Evolutionary conservation across 2,113 vertebrate genomes (phyloP), one percentile per base, ranked within the genome.

Genomic region (Otis tarda): DNA sequence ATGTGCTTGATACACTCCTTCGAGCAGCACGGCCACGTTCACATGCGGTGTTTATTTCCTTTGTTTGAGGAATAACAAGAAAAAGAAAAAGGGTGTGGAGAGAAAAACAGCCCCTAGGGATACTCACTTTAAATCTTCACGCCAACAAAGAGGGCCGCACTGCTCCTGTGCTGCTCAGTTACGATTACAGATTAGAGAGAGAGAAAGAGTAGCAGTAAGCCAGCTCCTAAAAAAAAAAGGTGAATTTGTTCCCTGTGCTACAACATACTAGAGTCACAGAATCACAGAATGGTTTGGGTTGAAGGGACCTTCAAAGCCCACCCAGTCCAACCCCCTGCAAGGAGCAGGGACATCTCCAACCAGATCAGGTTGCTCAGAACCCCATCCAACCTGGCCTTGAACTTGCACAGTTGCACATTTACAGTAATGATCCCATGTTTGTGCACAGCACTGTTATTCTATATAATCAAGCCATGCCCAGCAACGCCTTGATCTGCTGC

Each of bases 41-140:
- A 63, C 68, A 3, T 9, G 0, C 57, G 63, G 49, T 59, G 41
- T 80, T 85, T 94, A 43, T 83, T 88, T 90, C 60, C 67, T 86
- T 93, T 95, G 59, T 86, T 61, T 76, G 70, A 86, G 45, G 70
- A 92, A 53, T 30, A 53, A 73, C 83, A 80, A 94, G 60, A 77
- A 73, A 77, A 35, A 69, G 56, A 64, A 76, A 76, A 76, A 52
- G 67, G 39, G 63, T 45, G 70, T 43, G 39, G 53, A 79, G 49
- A 37, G 47, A 43, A 78, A 56, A n/a, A 43, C 39, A 71, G 49
- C 53, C 85, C 67, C 71, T 14, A 18, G 61, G 56, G 92, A 76
- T 49, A 53, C 50, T 82, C 4, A 0, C 28, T 76, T 56, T 82
- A 56, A 85, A 89, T 73, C 75, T 76, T 69, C 53, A 14, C 14